Evolutionary conservation across 2,888 invertebrate genomes (phyloP).

Genomic region (Tachystola acroxantha): DNA sequence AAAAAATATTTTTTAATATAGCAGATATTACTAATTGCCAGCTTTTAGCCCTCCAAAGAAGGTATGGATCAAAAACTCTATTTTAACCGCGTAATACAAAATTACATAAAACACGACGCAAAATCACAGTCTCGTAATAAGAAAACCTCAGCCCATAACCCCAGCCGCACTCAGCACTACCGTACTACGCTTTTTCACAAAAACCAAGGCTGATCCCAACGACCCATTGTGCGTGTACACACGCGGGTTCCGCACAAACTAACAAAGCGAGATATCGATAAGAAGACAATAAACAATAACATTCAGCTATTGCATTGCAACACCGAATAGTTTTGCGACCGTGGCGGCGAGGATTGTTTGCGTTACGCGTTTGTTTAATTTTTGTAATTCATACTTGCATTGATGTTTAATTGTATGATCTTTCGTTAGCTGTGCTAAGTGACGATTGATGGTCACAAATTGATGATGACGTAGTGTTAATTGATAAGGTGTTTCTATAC

Average conservation of each 20-base stretch:
- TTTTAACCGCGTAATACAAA: no score
- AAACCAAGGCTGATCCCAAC: conserved; percentile 49
- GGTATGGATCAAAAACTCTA: no score
- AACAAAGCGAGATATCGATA: conserved; percentile 67
- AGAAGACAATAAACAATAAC: conserved; percentile 77
- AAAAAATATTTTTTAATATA: no score
- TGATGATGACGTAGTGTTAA: no score
- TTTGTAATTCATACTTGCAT: not conserved
- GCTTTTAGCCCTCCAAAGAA: no score
- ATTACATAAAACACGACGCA: no score
- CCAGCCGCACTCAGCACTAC: conserved; percentile 17
- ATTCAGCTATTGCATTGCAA: conserved; percentile 58
- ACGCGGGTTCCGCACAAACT: conserved; percentile 41
- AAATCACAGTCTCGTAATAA: no score
- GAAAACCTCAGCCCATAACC: not conserved
- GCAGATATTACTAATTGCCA: no score
- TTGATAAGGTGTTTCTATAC: no score
- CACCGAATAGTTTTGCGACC: conserved; percentile 46
- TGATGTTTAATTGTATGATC: no score
- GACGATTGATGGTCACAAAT: no score
- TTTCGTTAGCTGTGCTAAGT: no score
- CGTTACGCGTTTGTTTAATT: not conserved
- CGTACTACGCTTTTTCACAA: conserved; percentile 45
- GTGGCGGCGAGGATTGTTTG: conserved; percentile 22
- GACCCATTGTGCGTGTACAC: conserved; percentile 49